Evolutionary conservation across 2,113 vertebrate genomes (phyloP).

Genomic region (Murina feae): DNA sequence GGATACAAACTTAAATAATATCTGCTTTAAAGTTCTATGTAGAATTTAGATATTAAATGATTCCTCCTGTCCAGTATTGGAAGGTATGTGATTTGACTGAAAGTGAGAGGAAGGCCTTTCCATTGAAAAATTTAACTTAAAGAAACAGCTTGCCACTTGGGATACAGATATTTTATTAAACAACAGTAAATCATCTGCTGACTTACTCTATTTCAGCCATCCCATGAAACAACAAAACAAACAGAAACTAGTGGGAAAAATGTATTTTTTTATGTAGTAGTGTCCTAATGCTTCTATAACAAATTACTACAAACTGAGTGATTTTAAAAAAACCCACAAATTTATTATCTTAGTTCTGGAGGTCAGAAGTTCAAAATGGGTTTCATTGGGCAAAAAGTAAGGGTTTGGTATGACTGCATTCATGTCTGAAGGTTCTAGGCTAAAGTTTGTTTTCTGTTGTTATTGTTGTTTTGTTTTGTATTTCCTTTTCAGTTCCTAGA

Average conservation of each 20-base stretch:
- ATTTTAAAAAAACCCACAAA: not conserved
- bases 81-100: not conserved
- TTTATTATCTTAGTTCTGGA: not conserved
- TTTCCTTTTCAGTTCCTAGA: not conserved
- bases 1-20: not conserved
- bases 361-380: not conserved
- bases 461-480: not conserved
- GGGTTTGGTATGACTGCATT: not conserved
- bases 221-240: not conserved
- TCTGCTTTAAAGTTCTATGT: not conserved
- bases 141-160: not conserved
- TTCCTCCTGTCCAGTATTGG: not conserved
- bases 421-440: not conserved
- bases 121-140: not conserved
- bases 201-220: not conserved
- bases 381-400: not conserved
- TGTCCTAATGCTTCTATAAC: not conserved
- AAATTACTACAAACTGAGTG: not conserved
- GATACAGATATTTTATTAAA: not conserved
- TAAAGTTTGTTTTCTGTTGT: not conserved
- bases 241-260: not conserved
- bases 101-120: not conserved
- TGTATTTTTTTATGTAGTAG: not conserved
- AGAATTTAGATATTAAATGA: not conserved
- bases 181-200: not conserved